Base-by-base conservation (phyloP, 2,888 invertebrate species). In the Brachyopa scutellaris region DNA sequence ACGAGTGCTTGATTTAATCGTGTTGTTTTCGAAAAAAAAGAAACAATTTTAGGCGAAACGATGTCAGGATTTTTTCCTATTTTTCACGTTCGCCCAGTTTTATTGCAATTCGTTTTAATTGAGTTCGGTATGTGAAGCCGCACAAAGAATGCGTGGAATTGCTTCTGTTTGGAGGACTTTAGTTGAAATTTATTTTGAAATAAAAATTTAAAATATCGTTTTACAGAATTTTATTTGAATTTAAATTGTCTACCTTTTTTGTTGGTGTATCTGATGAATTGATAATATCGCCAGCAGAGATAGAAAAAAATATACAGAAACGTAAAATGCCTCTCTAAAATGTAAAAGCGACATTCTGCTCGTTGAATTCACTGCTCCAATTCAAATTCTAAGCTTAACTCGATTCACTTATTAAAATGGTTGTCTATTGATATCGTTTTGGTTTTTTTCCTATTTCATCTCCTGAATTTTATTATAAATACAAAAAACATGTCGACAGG, bases 71-170 rank as follows among this genome's bases (percentile, higher is more conserved):
- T 55, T 19, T 11, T 11, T 6, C 1, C 4, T 19, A 11, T 49
- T 40, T 57, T 29, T 29, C 13, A 0, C 13, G 3, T 57, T 47
- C 17, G 9, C 11, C 40, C 53, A 2, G 36, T 19, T 55, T 73
- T 57, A 73, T 72, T 55, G 64, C 19, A 73, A n/a, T 74, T 57
- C 51, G 40, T 66, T 74, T 74, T 74, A 51, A 66, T 74, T 74
- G 74, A 66, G 59, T 59, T 49, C 49, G 31, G 26, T 33, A n/a
- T 57, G 47, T 40, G 66, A 47, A 55, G 38, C 11, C 57, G 57
- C 9, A 66, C 57, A 57, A 40, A 57, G 55, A 47, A 33, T 21
- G 38, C 45, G 11, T 49, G 19, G 33, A 59, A 74, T 59, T 74
- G 57, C 70, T 70, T 57, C n/a, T 31, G 70, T 26, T 64, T 53